These are phyloP conservation scores for Pangasianodon gigas DNA, from an alignment of 2,113 vertebrate genomes.

Conservation along the genomic window DNA sequence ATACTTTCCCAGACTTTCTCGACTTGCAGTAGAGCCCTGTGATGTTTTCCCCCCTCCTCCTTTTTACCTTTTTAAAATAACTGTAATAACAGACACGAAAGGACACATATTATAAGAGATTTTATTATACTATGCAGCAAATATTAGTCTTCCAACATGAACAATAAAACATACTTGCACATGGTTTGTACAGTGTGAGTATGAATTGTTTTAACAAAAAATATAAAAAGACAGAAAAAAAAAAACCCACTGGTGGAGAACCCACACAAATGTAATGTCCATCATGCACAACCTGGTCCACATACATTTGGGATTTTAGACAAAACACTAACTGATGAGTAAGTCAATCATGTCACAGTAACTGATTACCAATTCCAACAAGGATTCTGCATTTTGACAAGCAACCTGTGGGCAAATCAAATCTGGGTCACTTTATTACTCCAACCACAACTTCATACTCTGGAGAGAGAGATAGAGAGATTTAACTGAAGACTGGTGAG, in stretches of 20 bases:
- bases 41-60: not conserved
- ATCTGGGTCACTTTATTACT: not conserved
- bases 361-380: conserved; percentile 9
- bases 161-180: conserved; percentile 13
- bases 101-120: not conserved
- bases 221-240: conserved; percentile 20
- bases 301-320: not conserved
- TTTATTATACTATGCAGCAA: conserved; percentile 39
- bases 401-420: conserved; percentile 9
- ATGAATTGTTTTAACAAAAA: not conserved
- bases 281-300: conserved; percentile 29
- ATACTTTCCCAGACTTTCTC: not conserved
- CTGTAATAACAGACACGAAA: not conserved
- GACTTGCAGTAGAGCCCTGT: not conserved
- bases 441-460: conserved; percentile 1
- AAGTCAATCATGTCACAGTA: conserved; percentile 1
- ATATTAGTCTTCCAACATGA: conserved; percentile 16
- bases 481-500: conserved; percentile 30
- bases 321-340: not conserved
- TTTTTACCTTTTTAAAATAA: not conserved
- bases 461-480: not conserved
- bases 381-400: not conserved
- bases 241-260: not conserved
- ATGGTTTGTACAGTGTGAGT: conserved; percentile 9
- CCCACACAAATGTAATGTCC: not conserved